phyloP scores from a whole-genome alignment of 2,797 vertebrate species.

The Glossophaga mutica region DNA sequence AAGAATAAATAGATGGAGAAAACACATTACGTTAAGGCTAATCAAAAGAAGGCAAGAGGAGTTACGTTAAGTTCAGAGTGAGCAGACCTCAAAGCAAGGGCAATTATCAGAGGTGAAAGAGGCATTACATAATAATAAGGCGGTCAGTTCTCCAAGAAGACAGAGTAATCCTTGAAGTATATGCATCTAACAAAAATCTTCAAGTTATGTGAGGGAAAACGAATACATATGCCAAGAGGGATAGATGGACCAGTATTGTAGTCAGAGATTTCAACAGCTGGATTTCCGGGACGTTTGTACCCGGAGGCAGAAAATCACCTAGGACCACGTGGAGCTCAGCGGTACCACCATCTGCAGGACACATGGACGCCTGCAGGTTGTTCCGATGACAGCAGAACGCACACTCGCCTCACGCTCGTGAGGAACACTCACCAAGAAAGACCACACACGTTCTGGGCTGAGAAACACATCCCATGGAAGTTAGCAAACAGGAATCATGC shows the following conservation, averaged over 20 bases:
- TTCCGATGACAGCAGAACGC: too few species aligned
- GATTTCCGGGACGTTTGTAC: fast-evolving
- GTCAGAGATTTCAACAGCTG: neutral
- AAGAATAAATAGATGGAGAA: neutral
- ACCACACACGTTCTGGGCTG: neutral
- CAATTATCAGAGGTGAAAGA: neutral
- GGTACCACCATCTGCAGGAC: too few species aligned
- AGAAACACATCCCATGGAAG: neutral
- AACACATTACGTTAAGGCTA: neutral
- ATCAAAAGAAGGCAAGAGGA: neutral
- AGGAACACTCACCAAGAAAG: neutral
- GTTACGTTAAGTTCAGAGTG: neutral
- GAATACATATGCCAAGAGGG: neutral
- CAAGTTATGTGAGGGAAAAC: neutral
- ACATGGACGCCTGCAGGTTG: fast-evolving
- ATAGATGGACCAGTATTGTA: too few species aligned
- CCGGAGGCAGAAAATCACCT: too few species aligned
- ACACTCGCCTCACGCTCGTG: neutral
- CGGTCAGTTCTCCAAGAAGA: neutral
- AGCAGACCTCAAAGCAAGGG: neutral
- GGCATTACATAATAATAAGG: too few species aligned
- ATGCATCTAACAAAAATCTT: neutral
- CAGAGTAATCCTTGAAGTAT: too few species aligned
- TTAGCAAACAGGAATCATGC: neutral
- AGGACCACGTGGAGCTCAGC: too few species aligned